Evolutionary conservation across 1,140 invertebrate species (phyloP).

Genomic region (Neodiprion pinetum): DNA sequence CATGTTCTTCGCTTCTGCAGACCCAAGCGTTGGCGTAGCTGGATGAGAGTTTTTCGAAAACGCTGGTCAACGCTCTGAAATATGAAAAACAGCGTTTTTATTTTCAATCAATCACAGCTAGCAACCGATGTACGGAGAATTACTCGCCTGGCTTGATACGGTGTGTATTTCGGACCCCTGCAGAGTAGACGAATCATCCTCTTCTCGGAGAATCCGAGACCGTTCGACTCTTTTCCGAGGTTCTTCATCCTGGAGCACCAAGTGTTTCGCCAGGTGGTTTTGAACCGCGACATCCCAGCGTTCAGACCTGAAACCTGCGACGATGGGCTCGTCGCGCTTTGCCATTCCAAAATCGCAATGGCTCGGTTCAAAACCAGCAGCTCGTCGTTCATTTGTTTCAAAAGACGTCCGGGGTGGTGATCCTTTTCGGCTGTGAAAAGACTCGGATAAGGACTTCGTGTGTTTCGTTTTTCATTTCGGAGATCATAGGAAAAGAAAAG

Average conservation of each 20-base stretch:
- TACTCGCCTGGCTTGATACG: constrained; percentile 46
- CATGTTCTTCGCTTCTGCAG: constrained; percentile 21
- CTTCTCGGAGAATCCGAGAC: constrained; percentile 5
- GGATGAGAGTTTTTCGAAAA: constrained; percentile 17
- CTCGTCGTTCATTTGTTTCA: constrained; percentile 32
- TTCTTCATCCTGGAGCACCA: constrained; percentile 28
- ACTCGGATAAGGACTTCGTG: no score
- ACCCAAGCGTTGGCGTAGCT: constrained; percentile 24
- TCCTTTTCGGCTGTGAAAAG: not conserved
- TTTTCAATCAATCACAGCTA: not conserved
- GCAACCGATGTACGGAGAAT: not conserved
- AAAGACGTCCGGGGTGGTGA: not conserved
- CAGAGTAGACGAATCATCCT: constrained; percentile 49
- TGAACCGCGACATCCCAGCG: constrained; percentile 19
- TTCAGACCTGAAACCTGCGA: constrained; percentile 20
- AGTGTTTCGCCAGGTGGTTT: constrained; percentile 28
- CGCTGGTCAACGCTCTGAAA: constrained; percentile 17
- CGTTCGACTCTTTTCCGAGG: not conserved
- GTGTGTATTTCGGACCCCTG: constrained; percentile 52
- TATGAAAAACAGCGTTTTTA: constrained; percentile 7
- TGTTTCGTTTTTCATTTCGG: no score
- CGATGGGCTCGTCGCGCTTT: constrained; percentile 20
- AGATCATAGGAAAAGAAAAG: no score
- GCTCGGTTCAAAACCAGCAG: constrained; percentile 27
- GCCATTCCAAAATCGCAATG: constrained; percentile 32